Evolutionary conservation across 1,140 invertebrate genomes (phyloP).

Genomic region (Frieseomelitta varia): DNA sequence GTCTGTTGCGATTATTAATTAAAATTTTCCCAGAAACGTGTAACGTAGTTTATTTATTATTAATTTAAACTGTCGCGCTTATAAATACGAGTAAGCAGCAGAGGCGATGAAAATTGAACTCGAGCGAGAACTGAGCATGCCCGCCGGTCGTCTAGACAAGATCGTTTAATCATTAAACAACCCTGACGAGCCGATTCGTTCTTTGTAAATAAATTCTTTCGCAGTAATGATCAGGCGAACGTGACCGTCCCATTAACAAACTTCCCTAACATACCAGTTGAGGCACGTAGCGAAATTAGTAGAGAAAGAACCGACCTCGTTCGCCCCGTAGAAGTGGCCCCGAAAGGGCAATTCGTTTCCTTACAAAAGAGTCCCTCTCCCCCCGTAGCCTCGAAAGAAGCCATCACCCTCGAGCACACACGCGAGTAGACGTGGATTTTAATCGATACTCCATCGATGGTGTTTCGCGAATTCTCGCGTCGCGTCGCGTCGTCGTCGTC

Average conservation of each 20-base stretch:
- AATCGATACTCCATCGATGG: neutral
- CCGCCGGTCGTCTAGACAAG: too few species aligned
- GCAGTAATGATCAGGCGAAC: too few species aligned
- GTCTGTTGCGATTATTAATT: too few species aligned
- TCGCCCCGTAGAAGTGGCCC: neutral
- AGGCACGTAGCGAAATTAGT: neutral
- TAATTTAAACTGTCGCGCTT: neutral
- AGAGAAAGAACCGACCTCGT: neutral
- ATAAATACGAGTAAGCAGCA: neutral
- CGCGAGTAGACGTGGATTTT: neutral
- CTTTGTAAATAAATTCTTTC: too few species aligned
- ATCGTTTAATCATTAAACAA: too few species aligned
- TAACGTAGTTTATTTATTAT: too few species aligned
- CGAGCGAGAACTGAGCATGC: too few species aligned
- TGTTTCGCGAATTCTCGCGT: constrained; percentile 17
- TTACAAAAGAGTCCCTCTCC: neutral
- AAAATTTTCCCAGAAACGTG: too few species aligned
- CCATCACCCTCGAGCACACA: neutral
- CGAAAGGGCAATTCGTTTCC: neutral
- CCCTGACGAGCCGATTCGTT: too few species aligned
- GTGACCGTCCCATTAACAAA: too few species aligned
- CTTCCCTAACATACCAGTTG: too few species aligned
- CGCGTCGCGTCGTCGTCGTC: neutral
- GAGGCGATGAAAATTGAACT: too few species aligned
- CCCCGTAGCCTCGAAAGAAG: neutral